Conservation (phyloP, 1,140 invertebrate species). For the Arctopsyche grandis region DNA sequence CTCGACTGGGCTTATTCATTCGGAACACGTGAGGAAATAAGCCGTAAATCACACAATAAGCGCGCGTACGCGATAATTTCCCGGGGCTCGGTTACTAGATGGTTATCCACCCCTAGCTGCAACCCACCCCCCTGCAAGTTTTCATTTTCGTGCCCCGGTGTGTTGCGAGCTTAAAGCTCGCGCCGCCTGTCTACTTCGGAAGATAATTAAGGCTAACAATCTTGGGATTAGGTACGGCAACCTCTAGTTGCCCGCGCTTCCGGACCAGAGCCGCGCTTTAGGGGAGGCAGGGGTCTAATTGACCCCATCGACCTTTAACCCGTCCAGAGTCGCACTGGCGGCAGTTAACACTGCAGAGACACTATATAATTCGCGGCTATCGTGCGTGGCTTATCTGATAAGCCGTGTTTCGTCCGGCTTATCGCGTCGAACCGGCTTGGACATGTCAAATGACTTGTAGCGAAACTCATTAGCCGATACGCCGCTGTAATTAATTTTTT, state of each 20-base stretch:
- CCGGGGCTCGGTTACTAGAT: constrained; percentile 43
- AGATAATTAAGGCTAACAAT: constrained; percentile 54
- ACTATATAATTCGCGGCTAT: no score
- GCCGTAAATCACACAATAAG: constrained; percentile 48
- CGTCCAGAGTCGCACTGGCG: no score
- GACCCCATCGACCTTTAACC: not conserved
- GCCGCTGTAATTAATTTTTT: not conserved
- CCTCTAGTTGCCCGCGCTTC: constrained; percentile 38
- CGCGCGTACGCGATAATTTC: constrained; percentile 46
- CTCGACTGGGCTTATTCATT: not conserved
- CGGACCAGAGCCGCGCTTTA: constrained; percentile 38
- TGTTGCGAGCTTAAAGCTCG: constrained; percentile 30
- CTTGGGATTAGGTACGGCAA: constrained; percentile 52
- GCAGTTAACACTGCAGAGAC: no score
- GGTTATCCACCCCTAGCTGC: constrained; percentile 35
- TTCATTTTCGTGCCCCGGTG: constrained; percentile 8
- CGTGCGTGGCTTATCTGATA: constrained; percentile 8
- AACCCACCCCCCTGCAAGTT: not conserved
- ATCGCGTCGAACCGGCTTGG: not conserved
- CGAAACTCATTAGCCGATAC: not conserved
- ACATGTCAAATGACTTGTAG: constrained; percentile 24
- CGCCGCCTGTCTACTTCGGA: constrained; percentile 47
- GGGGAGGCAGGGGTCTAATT: constrained; percentile 37
- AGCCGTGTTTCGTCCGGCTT: not conserved
- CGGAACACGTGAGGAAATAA: constrained; percentile 44